Evolutionary conservation across 1,140 invertebrate species (phyloP), one percentile per base, ranked within the genome.

Genomic region (Geopemphigus sp.): DNA sequence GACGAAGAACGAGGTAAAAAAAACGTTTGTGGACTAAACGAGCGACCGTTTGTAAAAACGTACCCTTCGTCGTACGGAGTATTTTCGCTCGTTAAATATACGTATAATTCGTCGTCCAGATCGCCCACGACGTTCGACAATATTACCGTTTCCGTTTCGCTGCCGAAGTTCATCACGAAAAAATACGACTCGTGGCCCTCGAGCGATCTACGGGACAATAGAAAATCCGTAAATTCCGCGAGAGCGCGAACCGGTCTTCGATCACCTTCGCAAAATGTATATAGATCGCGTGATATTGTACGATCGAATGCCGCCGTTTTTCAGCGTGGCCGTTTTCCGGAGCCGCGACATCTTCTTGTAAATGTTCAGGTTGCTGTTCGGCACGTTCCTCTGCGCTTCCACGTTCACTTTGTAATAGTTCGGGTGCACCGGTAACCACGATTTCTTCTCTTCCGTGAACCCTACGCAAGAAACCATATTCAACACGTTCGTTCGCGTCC

Each of bases 391-490:
- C 15, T 81, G 80, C 1, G 53, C 1, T 50, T 87, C 83, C 0
- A 89, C 87, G 82, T 90, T 91, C 29, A 85, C 82, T 0, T 83
- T 82, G 17, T 81, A 73, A 82, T 89, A 91, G 81, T 89, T 86
- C 1, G 85, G 82, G 82, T 88, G 86, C 0, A 92, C 84, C 5
- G 92, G 92, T 22, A 94, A 83, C 91, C 92, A 94, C 0, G 92
- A 89, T 1, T 83, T 86, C 17, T 50, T 56, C 14, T 5, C 29
- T 29, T 76, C 39, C 1, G 53, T 39, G 39, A 59, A 76, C 24
- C 54, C 54, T 76, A 10, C 15, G 15, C 53, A 53, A 15, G n/a
- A n/a, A n/a, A n/a, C n/a, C n/a, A n/a, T n/a, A n/a, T n/a, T n/a
- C n/a, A n/a, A n/a, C n/a, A n/a, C n/a, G n/a, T n/a, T n/a, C n/a